Percentiles rank a stretch among this genome's conserved stretches.
Evolutionary conservation across 1,140 invertebrate species (phyloP).

Genomic region (Lanistes nyassanus): DNA sequence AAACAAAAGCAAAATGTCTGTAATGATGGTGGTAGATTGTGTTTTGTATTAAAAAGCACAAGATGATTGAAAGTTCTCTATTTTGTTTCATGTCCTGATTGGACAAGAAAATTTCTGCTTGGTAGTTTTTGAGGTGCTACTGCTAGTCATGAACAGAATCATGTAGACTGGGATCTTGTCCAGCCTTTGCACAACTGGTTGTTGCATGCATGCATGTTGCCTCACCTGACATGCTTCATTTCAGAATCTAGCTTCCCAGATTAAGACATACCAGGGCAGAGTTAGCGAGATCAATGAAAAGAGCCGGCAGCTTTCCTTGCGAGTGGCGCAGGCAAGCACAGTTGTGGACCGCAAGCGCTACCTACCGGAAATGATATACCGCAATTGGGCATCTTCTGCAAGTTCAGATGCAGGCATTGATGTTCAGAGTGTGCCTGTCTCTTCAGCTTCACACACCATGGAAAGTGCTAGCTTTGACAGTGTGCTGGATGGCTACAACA

Average conservation of each 20-base stretch:
- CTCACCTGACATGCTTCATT: conserved; percentile 37
- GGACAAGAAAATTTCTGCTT: too few species aligned
- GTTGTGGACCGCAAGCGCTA: conserved; percentile 43
- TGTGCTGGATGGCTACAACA: conserved; percentile 15
- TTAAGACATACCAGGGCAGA: conserved; percentile 58
- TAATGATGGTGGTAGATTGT: too few species aligned
- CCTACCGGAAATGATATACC: conserved; percentile 31
- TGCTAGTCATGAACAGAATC: too few species aligned
- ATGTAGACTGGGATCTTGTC: too few species aligned
- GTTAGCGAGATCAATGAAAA: conserved; percentile 60
- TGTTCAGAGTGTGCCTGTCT: not conserved
- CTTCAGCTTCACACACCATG: not conserved
- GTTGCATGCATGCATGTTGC: conserved; percentile 7
- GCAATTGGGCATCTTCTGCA: conserved; percentile 21
- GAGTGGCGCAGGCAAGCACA: conserved; percentile 47
- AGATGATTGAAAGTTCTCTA: too few species aligned
- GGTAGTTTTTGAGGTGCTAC: too few species aligned
- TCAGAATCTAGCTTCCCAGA: conserved; percentile 63
- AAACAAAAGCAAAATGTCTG: too few species aligned
- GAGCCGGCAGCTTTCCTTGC: conserved; percentile 46
- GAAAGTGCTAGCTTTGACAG: conserved; percentile 29
- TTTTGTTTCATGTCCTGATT: too few species aligned
- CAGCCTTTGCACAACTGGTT: not conserved
- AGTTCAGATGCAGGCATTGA: not conserved
- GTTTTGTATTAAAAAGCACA: too few species aligned